These are phyloP conservation scores for Phoebastria nigripes DNA, from an alignment of 2,797 vertebrate genomes.

Conservation along the genomic window DNA sequence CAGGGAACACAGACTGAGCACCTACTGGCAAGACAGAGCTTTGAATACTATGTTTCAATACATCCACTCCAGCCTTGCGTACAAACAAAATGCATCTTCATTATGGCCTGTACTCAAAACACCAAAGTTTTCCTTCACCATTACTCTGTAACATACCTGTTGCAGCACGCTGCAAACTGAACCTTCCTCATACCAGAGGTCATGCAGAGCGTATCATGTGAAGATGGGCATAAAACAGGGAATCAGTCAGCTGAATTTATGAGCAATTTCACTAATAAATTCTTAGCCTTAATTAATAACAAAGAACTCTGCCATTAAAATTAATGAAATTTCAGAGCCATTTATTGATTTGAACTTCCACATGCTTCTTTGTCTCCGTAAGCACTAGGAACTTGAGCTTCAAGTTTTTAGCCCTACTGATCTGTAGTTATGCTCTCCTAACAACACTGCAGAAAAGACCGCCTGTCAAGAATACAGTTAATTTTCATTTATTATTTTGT, in stretches of 20 bases:
- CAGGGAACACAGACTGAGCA: neutral
- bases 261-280: neutral
- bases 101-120: neutral
- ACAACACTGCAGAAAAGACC: neutral
- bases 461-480: neutral
- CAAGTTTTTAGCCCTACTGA: neutral
- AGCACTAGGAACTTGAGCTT: neutral
- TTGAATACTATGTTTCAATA: neutral
- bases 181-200: neutral
- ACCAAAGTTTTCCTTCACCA: neutral
- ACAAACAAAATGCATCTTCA: neutral
- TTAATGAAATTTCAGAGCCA: neutral
- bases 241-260: neutral
- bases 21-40: neutral
- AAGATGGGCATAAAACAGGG: neutral
- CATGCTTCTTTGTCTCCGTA: neutral
- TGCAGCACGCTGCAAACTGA: neutral
- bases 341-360: neutral
- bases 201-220: fast-evolving
- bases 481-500: neutral
- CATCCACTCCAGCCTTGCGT: neutral
- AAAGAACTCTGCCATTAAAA: neutral
- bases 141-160: neutral
- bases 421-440: neutral
- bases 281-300: neutral